phyloP scores from a whole-genome alignment of 2,113 vertebrate genomes.

The Cavia aperea region DNA sequence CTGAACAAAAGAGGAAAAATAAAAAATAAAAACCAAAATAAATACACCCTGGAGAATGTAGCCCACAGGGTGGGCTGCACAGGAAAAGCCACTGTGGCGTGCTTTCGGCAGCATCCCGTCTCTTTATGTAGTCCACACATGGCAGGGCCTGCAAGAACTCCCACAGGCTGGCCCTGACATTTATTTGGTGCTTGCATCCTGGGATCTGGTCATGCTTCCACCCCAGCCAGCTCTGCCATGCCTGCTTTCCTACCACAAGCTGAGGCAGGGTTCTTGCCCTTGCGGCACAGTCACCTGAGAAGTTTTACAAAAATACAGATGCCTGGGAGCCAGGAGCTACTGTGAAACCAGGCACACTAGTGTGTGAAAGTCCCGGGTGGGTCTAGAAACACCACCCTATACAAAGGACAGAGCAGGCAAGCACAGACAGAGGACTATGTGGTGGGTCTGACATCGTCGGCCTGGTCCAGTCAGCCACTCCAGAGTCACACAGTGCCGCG shows the following conservation, averaged over 20 bases:
- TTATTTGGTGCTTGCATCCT: neutral
- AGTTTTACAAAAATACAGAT: neutral
- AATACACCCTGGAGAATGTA: neutral
- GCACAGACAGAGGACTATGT: neutral
- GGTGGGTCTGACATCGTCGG: accelerated
- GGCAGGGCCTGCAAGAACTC: neutral
- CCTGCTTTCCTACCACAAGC: neutral
- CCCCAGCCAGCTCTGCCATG: neutral
- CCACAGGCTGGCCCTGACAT: neutral
- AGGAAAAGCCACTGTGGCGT: neutral
- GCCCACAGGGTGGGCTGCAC: neutral
- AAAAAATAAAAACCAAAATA: neutral
- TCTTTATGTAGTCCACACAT: neutral
- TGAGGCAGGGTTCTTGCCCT: neutral
- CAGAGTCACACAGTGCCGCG: accelerated
- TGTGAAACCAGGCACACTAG: neutral
- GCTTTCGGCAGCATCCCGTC: neutral
- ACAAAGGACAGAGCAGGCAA: neutral
- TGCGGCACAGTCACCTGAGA: neutral
- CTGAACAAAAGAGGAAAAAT: neutral
- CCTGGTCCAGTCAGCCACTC: neutral
- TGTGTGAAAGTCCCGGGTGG: neutral
- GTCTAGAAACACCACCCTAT: neutral
- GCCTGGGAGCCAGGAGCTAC: neutral
- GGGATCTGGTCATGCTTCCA: no score